A percentile compares a stretch with the other conserved stretches of the same genome.
Conservation (phyloP, 2,113 vertebrate genomes). For the Bambusicola thoracicus region DNA sequence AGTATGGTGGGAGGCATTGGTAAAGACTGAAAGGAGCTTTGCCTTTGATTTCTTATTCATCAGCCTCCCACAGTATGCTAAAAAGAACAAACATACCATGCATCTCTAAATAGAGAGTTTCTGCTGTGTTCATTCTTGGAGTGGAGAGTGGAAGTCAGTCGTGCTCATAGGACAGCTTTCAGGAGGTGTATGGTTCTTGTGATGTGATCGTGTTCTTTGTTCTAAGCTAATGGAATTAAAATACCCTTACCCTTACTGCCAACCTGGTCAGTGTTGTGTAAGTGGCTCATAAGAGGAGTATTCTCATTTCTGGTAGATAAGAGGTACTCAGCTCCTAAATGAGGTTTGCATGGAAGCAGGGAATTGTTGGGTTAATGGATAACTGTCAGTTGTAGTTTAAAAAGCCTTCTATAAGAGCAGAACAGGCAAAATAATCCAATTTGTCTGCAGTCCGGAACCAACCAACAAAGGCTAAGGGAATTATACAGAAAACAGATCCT, state of each 20-base stretch:
- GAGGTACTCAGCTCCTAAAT: background rate
- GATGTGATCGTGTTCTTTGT: background rate
- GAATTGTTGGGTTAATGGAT: background rate
- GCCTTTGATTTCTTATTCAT: background rate
- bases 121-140: accelerated
- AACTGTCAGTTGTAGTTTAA: background rate
- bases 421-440: background rate
- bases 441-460: background rate
- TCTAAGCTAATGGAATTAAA: background rate
- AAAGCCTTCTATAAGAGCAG: background rate
- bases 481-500: background rate
- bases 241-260: background rate
- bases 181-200: background rate
- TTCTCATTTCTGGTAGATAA: background rate
- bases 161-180: background rate
- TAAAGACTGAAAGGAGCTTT: background rate
- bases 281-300: background rate
- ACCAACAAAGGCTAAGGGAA: background rate
- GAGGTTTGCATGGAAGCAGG: background rate
- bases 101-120: background rate
- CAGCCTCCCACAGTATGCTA: background rate
- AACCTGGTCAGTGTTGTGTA: accelerated
- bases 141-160: background rate
- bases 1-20: background rate
- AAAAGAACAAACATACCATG: background rate